Conservation (phyloP, 2,113 vertebrate species). For the Microtus ochrogaster region DNA sequence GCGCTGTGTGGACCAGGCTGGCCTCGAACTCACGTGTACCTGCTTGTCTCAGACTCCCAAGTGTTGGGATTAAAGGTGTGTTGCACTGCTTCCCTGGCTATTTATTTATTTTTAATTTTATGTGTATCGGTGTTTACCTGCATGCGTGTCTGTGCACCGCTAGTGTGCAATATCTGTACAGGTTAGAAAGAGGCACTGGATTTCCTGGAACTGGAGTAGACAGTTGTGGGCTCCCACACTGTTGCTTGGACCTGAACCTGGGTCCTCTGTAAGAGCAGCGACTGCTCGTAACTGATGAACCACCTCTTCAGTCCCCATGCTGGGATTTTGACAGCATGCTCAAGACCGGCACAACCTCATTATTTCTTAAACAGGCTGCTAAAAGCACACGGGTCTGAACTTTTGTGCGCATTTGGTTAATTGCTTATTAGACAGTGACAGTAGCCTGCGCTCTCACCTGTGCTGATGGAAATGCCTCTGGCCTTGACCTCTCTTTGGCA, state of each 20-base stretch:
- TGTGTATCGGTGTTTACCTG: background rate
- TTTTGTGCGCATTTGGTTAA: background rate
- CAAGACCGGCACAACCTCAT: background rate
- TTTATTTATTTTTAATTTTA: background rate
- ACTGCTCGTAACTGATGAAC: background rate
- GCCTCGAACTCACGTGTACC: background rate
- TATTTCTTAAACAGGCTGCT: conserved; percentile 17
- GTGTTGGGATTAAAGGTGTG: background rate
- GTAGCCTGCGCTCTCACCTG: background rate
- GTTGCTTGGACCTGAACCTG: background rate
- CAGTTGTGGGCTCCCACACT: background rate
- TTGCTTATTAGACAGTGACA: background rate
- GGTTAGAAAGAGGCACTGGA: background rate
- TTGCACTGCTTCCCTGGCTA: background rate
- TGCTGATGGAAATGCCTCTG: background rate
- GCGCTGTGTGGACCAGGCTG: background rate
- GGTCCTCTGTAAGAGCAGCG: background rate
- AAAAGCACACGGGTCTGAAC: background rate
- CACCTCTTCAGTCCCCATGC: background rate
- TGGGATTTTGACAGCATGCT: background rate
- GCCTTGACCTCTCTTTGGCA: background rate
- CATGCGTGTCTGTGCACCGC: background rate
- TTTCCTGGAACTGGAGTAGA: background rate
- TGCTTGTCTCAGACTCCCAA: background rate
- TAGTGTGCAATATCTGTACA: background rate